Conservation (phyloP, 2,797 vertebrate genomes). For the Mycteria americana region DNA sequence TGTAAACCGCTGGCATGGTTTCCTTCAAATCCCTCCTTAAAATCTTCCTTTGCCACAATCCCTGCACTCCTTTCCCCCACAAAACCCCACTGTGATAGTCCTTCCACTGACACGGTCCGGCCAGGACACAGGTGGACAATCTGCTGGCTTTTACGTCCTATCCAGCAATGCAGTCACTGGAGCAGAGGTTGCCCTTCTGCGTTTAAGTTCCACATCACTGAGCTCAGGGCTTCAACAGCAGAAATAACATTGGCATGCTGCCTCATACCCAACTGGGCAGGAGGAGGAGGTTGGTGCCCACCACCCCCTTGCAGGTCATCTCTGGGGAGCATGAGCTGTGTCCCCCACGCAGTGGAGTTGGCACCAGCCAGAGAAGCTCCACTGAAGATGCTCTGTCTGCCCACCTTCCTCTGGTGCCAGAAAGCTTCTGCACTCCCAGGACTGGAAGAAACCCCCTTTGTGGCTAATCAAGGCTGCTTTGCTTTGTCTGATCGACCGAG, state of each 20-base stretch:
- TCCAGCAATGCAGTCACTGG: not conserved
- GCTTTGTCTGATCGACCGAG: not conserved
- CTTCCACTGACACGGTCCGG: not conserved
- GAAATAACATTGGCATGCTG: not conserved
- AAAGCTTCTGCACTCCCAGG: not conserved
- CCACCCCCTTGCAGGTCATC: not conserved
- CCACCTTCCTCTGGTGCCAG: not conserved
- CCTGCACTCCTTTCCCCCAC: not conserved
- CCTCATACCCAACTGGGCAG: not conserved
- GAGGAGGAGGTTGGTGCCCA: not conserved
- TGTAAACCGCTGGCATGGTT: not conserved
- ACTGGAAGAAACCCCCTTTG: not conserved
- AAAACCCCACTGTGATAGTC: not conserved
- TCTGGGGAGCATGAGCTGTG: not conserved
- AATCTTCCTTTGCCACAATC: not conserved
- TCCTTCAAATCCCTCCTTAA: not conserved
- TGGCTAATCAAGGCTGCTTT: not conserved
- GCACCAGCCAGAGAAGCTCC: not conserved
- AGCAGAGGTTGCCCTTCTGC: not conserved
- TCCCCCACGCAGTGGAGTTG: not conserved
- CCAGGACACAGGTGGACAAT: not conserved
- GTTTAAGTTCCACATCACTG: not conserved
- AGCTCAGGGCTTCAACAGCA: not conserved
- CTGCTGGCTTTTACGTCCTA: not conserved
- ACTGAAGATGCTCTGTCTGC: not conserved